Evolutionary conservation across 2,888 invertebrate species (phyloP).

Genomic region (Caenorhabditis plicata): DNA sequence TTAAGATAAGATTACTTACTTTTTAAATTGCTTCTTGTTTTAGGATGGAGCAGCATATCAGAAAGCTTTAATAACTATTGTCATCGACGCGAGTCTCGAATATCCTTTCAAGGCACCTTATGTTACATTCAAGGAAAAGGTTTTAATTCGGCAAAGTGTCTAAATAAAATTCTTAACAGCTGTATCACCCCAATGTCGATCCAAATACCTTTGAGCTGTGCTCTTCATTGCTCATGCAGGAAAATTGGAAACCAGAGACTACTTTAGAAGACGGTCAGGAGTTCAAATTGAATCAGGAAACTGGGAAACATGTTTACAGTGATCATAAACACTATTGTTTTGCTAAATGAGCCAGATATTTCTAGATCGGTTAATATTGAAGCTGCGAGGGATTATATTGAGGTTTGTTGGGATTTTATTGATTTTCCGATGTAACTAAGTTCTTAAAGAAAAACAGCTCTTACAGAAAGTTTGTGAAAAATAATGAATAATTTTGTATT

Average conservation of each 20-base stretch:
- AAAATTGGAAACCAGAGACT: conserved; percentile 34
- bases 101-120: conserved; percentile 27
- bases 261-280: conserved; percentile 21
- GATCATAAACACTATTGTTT: conserved; percentile 13
- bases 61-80: conserved; percentile 11
- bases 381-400: conserved; percentile 24
- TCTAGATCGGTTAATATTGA: conserved; percentile 29
- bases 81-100: conserved; percentile 16
- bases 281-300: neutral
- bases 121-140: conserved; percentile 17
- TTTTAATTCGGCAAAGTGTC: too few relatives aligned
- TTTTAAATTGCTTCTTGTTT: neutral
- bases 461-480: neutral
- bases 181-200: conserved; percentile 32
- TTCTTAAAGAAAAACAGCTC: neutral
- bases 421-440: too few relatives aligned
- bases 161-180: too few relatives aligned
- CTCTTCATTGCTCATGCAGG: conserved; percentile 13
- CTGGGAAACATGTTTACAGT: conserved; percentile 9
- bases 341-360: conserved; percentile 27
- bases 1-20: neutral
- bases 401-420: conserved; percentile 1
- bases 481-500: conserved; percentile 5
- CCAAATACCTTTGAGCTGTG: conserved; percentile 12
- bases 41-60: conserved; percentile 12